Evolutionary conservation across 2,113 vertebrate species (phyloP), one percentile per base, ranked within the genome.

Genomic region (Pangasianodon hypophthalmus): DNA sequence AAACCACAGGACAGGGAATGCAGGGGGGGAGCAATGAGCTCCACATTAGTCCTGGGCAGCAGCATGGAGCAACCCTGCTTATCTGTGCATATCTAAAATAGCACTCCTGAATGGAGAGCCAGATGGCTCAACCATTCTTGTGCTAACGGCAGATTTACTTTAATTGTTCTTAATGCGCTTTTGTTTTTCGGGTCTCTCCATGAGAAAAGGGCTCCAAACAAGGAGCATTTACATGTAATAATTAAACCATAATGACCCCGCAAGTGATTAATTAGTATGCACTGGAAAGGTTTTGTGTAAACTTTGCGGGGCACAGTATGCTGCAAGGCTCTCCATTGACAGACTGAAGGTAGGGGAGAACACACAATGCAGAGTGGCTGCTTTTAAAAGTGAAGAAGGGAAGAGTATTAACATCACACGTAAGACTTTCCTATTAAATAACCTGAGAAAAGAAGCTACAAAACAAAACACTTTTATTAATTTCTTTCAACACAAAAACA

Each of bases 191-290:
- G 90, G 91, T 56, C 44, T 87, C 90, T 91, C 87, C 95, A 95
- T 93, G 91, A 94, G 92, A 96, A 96, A 94, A 85, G 71, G 14
- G 46, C 69, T n/a, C 92, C 92, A 94, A 94, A 91, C 94, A 93
- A 93, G 87, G 90, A 90, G 91, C 86, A 96, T 96, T 96, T 95
- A 94, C 94, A 96, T 95, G 94, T 94, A 94, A 95, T 96, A 95
- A 96, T 96, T 96, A 96, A 96, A 92, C 87, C 90, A 95, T 96
- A 95, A 96, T 96, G 95, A 95, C 94, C 94, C 94, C 91, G 92
- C 92, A 91, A 94, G 96, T 93, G 90, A 82, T 91, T 88, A 91
- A 93, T 95, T 95, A 94, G 91, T 94, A 96, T 95, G 95, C 94
- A 95, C 94, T 95, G 91, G 93, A 92, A 85, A 91, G 90, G 88